These are phyloP conservation scores for Prochilodus magdalenae DNA, from an alignment of 2,113 vertebrate genomes.

Conservation along the genomic window DNA sequence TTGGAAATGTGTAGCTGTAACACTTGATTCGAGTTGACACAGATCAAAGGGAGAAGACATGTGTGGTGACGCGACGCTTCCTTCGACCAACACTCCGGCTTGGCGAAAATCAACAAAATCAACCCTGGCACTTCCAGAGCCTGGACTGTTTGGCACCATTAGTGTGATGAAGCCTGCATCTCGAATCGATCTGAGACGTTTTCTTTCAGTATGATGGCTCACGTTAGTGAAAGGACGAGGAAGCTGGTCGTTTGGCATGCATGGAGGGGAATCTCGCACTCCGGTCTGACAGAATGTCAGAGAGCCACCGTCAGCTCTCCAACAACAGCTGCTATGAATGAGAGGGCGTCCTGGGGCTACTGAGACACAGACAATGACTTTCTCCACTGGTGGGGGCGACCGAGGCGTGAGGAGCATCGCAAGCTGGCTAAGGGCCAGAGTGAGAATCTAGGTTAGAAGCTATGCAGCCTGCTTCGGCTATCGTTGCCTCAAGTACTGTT, in stretches of 20 bases:
- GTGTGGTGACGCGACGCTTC: neutral
- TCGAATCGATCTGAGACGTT: slow-evolving; percentile 28
- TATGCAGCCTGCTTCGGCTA: neutral
- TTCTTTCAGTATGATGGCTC: slow-evolving; percentile 23
- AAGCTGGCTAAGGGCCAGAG: slow-evolving; percentile 40
- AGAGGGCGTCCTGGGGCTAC: slow-evolving; percentile 47
- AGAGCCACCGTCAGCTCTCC: slow-evolving; percentile 41
- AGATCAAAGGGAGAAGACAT: slow-evolving; percentile 1
- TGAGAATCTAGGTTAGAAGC: slow-evolving; percentile 21
- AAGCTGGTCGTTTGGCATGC: slow-evolving; percentile 28
- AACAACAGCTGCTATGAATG: slow-evolving; percentile 59
- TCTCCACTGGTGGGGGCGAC: slow-evolving; percentile 23
- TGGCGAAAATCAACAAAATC: slow-evolving; percentile 13
- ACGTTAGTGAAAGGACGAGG: neutral
- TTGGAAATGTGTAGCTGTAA: slow-evolving; percentile 23
- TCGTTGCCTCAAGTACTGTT: neutral
- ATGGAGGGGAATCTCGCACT: slow-evolving; percentile 13
- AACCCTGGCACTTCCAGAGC: neutral
- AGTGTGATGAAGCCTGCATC: neutral
- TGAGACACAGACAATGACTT: slow-evolving; percentile 51
- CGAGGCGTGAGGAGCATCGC: slow-evolving; percentile 46
- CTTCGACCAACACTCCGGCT: neutral
- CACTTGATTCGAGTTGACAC: slow-evolving; percentile 35
- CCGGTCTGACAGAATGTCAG: slow-evolving; percentile 45
- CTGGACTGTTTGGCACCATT: slow-evolving; percentile 1